These are phyloP conservation scores for Sipha flava DNA, from an alignment of 1,140 invertebrate genomes.

Conservation along the genomic window DNA sequence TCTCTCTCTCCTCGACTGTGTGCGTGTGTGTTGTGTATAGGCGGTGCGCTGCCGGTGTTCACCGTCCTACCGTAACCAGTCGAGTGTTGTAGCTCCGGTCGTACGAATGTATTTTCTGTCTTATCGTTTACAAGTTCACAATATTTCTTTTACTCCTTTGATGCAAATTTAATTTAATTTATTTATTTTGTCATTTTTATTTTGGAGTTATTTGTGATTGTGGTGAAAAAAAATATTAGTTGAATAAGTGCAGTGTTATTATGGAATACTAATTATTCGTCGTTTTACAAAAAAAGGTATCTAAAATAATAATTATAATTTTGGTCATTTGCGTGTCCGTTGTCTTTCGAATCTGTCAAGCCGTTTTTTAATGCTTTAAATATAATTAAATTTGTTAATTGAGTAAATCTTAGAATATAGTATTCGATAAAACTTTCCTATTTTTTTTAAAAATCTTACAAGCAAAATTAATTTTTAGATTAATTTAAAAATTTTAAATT, in stretches of 20 bases:
- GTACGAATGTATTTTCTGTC: background rate
- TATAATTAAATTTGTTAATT: background rate
- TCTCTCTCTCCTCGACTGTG: background rate
- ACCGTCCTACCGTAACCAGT: slow-evolving; percentile 31
- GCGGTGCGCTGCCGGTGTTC: slow-evolving; percentile 25
- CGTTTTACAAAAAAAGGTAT: background rate
- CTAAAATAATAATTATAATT: background rate
- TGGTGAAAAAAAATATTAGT: too few relatives aligned
- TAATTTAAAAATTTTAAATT: too few relatives aligned
- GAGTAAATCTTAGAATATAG: too few relatives aligned
- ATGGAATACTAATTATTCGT: background rate
- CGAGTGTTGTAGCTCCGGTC: slow-evolving; percentile 26
- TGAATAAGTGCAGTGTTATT: too few relatives aligned
- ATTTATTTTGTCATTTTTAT: too few relatives aligned
- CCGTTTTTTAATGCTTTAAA: background rate
- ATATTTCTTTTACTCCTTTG: too few relatives aligned
- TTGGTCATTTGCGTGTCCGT: slow-evolving; percentile 8
- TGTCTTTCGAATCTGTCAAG: background rate
- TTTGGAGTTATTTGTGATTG: too few relatives aligned
- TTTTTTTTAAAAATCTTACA: too few relatives aligned
- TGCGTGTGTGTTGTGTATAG: background rate
- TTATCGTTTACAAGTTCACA: background rate
- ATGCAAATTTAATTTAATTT: too few relatives aligned
- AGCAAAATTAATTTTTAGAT: too few relatives aligned
- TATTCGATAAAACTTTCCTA: too few relatives aligned